phyloP scores from a whole-genome alignment of 2,888 invertebrate genomes.

The Xylocampa areola region DNA sequence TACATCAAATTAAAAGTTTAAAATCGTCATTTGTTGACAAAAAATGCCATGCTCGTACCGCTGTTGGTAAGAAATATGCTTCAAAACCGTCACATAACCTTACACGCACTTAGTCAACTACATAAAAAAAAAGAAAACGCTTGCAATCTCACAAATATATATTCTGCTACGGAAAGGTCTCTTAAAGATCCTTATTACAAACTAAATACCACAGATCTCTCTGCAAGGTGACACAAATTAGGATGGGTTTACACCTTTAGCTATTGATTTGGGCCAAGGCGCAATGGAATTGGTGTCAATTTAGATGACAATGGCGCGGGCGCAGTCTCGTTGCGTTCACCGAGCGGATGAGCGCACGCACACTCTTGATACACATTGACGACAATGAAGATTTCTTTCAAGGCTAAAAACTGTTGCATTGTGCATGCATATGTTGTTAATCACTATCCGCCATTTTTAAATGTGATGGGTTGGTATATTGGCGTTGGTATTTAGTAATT shows the following conservation, averaged over 20 bases:
- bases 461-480: not conserved
- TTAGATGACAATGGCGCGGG: conserved; percentile 69
- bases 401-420: conserved; percentile 32
- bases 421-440: conserved; percentile 19
- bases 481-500: too few relatives aligned
- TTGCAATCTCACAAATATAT: not conserved
- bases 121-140: too few relatives aligned
- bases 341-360: conserved; percentile 23
- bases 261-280: conserved; percentile 75
- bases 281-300: conserved; percentile 69
- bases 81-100: too few relatives aligned
- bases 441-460: conserved; percentile 9
- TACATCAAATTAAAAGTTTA: too few relatives aligned
- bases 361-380: conserved; percentile 28
- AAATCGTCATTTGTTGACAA: too few relatives aligned
- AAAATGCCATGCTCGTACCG: too few relatives aligned
- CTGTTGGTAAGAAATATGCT: too few relatives aligned
- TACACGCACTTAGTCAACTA: too few relatives aligned
- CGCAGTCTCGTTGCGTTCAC: conserved; percentile 33
- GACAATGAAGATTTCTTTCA: conserved; percentile 41
- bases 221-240: conserved; percentile 76
- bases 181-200: conserved; percentile 7
- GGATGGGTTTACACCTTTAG: conserved; percentile 65
- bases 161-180: conserved; percentile 19
- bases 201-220: conserved; percentile 6